Percentiles rank a stretch among this genome's conserved stretches.
phyloP scores from a whole-genome alignment of 2,113 vertebrate genomes.

The Mastomys coucha region DNA sequence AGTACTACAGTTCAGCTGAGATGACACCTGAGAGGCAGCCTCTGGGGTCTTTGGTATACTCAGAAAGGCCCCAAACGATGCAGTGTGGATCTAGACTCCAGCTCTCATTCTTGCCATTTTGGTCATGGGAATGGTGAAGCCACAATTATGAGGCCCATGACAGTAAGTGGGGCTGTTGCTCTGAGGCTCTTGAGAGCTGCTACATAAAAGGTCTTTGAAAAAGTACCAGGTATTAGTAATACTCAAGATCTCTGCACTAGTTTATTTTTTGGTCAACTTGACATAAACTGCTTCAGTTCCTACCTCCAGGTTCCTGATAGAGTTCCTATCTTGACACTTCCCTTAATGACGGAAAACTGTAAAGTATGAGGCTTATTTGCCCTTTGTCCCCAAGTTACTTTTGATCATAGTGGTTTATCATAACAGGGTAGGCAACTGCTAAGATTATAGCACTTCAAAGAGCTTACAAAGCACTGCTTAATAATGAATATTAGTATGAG shows the following conservation, averaged over 20 bases:
- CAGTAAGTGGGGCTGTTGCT: not conserved
- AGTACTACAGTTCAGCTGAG: not conserved
- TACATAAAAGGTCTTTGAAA: not conserved
- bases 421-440: not conserved
- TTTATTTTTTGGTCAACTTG: not conserved
- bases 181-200: not conserved
- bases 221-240: not conserved
- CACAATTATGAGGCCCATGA: rapidly evolving
- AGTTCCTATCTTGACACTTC: not conserved
- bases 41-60: not conserved
- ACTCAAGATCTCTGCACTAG: not conserved
- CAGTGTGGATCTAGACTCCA: not conserved
- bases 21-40: not conserved
- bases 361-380: not conserved
- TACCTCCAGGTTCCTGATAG: not conserved
- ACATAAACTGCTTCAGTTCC: not conserved
- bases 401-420: not conserved
- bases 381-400: not conserved
- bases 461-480: not conserved
- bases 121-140: not conserved
- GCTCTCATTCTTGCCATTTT: not conserved
- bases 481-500: too few relatives aligned
- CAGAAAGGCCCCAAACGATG: too few relatives aligned
- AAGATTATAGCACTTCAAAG: not conserved
- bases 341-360: not conserved